Base-by-base conservation (phyloP, 1,140 invertebrate species). In the Vollenhovia emeryi region DNA sequence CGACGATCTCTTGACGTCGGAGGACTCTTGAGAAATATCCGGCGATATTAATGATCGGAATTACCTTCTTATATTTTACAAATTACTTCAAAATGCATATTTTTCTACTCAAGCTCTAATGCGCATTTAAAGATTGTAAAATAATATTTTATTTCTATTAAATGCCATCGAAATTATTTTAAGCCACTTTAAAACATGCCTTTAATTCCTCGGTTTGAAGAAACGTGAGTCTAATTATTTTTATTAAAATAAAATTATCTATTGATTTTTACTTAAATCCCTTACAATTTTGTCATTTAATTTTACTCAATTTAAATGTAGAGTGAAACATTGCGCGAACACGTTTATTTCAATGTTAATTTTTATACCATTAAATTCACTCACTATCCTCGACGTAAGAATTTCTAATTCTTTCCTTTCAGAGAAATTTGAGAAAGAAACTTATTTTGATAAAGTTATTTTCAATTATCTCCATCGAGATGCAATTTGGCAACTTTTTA, bases 211-310 rank as follows among this genome's bases (percentile, higher is more conserved):
- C 9, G 33, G 7, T 52, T 33, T 52, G 11, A 1, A 24, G 2
- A 24, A 74, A 74, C 7, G 7, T 21, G n/a, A 52, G 55, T 24
- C 21, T 15, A 36, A 74, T 15, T 36, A 15, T 24, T 24, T 33
- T 55, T 55, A 55, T 55, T 3, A 74, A 33, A 57, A 74, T 57
- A 36, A 36, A 74, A 55, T 40, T 27, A 57, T 74, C 5, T 57
- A 57, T 57, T 5, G 9, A 74, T 24, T 74, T 55, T 33, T 7
- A 62, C 15, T 62, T 33, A 18, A 62, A n/a, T 15, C 45, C 1
- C 45, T 3, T 27, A 6, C 18, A 15, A 66, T 9, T 69, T 30
- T 69, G 24, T 50, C 48, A 43, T 68, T 45, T 30, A 50, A 50
- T 69, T 48, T 69, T 69, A 30, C 11, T 1, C 13, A 6, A 48